Percentiles rank a stretch among this genome's conserved stretches.
Evolutionary conservation across 2,113 vertebrate species (phyloP).

Genomic region (Aegithalos caudatus): DNA sequence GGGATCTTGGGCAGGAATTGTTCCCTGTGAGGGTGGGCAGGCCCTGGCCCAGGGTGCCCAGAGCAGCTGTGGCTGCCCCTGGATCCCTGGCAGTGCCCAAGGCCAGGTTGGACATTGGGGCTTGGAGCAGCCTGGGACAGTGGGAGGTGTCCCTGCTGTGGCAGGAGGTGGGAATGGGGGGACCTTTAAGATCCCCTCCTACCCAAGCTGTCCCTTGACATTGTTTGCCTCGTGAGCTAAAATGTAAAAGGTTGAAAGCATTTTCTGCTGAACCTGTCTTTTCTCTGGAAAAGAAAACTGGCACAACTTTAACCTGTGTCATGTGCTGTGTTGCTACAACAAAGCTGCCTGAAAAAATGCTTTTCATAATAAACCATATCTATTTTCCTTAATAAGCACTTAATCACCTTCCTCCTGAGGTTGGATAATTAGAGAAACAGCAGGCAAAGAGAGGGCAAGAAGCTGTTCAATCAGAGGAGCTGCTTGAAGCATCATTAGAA

Average conservation of each 20-base stretch:
- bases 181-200: background rate
- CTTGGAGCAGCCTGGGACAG: rapidly evolving
- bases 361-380: background rate
- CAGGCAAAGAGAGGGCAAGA: background rate
- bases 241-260: background rate
- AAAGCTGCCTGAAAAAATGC: background rate
- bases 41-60: background rate
- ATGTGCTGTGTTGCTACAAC: background rate
- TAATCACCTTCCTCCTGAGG: background rate
- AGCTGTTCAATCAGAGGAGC: background rate
- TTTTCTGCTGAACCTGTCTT: background rate
- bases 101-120: background rate
- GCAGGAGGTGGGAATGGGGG: background rate
- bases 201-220: background rate
- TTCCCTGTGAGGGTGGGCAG: background rate
- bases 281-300: background rate
- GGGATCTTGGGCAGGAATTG: background rate
- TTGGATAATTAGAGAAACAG: background rate
- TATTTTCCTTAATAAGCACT: background rate
- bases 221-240: background rate
- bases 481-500: background rate
- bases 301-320: background rate
- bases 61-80: background rate
- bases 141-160: background rate
- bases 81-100: background rate